These are phyloP conservation scores for Neodontobutis hainanensis DNA, from an alignment of 2,113 vertebrate species.

Conservation along the genomic window DNA sequence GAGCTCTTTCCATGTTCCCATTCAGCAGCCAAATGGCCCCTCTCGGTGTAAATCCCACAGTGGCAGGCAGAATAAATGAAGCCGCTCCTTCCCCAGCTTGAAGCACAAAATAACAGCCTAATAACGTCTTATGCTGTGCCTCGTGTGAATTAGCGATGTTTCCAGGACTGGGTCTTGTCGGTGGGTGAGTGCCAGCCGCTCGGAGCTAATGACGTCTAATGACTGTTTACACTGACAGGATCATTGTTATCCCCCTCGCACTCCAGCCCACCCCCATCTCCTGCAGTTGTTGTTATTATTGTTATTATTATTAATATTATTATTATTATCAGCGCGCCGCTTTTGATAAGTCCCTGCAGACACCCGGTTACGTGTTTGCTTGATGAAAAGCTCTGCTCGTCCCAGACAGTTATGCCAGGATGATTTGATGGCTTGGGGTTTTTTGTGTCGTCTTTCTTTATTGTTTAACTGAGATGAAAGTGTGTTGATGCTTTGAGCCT, in stretches of 20 bases:
- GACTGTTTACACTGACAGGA: conserved; percentile 72
- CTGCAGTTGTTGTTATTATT: conserved; percentile 66
- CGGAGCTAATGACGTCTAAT: conserved; percentile 72
- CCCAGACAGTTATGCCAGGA: conserved; percentile 43
- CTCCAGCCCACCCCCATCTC: conserved; percentile 45
- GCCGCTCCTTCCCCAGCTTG: conserved; percentile 39
- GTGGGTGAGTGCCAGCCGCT: conserved; percentile 61
- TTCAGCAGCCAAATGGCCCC: conserved; percentile 34
- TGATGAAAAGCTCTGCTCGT: conserved; percentile 56
- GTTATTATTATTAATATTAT: not conserved
- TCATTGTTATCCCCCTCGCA: conserved; percentile 46
- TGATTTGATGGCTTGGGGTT: conserved; percentile 40
- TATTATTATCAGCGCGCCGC: conserved; percentile 26
- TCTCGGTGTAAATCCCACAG: conserved; percentile 55
- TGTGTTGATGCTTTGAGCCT: conserved; percentile 2
- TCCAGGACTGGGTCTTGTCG: conserved; percentile 34
- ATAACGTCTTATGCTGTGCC: conserved; percentile 58
- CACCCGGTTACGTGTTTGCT: conserved; percentile 51
- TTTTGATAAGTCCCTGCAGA: conserved; percentile 63
- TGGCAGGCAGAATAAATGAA: conserved; percentile 68
- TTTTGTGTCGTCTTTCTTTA: conserved; percentile 3
- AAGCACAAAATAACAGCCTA: conserved; percentile 47
- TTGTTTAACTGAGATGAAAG: conserved; percentile 46
- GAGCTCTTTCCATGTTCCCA: conserved; percentile 50
- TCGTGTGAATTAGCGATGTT: conserved; percentile 32